Evolutionary conservation across 2,797 vertebrate species (phyloP), one percentile per base, ranked within the genome.

Genomic region (Sebastolobus altivelis): DNA sequence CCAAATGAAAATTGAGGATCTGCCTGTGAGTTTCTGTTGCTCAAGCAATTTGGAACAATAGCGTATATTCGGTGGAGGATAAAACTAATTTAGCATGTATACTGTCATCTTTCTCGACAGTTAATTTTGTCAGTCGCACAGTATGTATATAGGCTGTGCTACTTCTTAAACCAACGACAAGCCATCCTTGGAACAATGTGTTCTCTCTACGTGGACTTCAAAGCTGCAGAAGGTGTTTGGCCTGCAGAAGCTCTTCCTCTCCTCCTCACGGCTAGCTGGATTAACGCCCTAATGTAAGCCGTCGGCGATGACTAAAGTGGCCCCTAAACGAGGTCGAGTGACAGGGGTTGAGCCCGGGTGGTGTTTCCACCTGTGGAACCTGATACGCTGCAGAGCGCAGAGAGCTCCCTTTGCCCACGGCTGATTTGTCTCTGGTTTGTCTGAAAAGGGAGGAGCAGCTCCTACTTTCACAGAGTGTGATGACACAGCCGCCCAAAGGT

Each of bases 311-410:
- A 77, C 58, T 79, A 54, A 78, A 75, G 59, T 5, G 38, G 55
- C 43, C 52, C 70, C 22, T 61, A 72, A 85, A 81, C 33, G 14
- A 88, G 80, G 69, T 73, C 3, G 27, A 66, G 61, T 59, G 78
- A 81, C 52, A 4, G 52, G 37, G 52, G 60, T 74, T 20, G 75
- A 65, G 52, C 55, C 77, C 13, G 75, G 86, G 66, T 37, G 81
- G 43, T 35, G 77, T 87, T 86, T 90, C 81, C 82, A 90, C 87
- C 90, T 68, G 78, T 73, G 91, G n/a, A 89, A 93, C 87, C 65
- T 4, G 88, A 94, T 85, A 83, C 66, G 4, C 69, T 14, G 6
- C 9, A 20, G 56, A 79, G 72, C n/a, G 6, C 22, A 59, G 60
- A 81, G 63, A 77, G 78, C 70, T 65, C 61, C 75, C 13, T 65